Conservation (phyloP, 2,113 vertebrate species). For the Lycaon pictus region DNA sequence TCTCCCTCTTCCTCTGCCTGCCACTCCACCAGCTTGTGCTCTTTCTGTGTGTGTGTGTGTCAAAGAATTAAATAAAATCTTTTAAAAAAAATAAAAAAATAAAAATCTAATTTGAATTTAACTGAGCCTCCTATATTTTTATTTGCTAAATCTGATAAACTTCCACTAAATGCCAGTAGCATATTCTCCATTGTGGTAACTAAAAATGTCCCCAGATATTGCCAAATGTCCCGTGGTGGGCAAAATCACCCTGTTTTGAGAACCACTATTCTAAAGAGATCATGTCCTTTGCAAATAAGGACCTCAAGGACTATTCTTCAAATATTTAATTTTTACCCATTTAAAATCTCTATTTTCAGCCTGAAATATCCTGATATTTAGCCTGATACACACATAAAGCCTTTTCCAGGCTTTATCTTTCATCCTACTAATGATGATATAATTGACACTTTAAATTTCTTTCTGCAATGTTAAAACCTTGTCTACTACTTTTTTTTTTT, state of each 20-base stretch:
- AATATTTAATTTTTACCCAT: background rate
- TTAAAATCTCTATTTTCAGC: background rate
- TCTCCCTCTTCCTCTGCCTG: too few relatives aligned
- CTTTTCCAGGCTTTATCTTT: background rate
- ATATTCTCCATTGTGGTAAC: background rate
- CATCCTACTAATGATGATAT: background rate
- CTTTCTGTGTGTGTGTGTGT: too few relatives aligned
- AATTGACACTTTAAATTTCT: background rate
- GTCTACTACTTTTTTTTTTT: background rate
- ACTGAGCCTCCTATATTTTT: background rate
- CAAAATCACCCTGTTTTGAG: background rate
- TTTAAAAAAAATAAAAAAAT: too few relatives aligned
- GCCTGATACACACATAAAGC: too few relatives aligned
- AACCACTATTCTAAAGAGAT: background rate
- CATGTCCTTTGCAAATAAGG: background rate
- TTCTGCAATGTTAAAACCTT: background rate
- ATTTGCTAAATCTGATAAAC: background rate
- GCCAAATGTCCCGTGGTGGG: background rate
- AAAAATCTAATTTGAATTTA: background rate
- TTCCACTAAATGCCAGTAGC: background rate
- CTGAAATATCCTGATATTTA: too few relatives aligned
- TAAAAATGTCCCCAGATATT: too few relatives aligned
- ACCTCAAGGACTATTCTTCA: background rate
- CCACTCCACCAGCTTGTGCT: too few relatives aligned
- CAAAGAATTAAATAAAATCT: too few relatives aligned